Percentiles rank a stretch among this genome's conserved stretches.
phyloP scores from a whole-genome alignment of 1,140 invertebrate species.

The Maniola jurtina region DNA sequence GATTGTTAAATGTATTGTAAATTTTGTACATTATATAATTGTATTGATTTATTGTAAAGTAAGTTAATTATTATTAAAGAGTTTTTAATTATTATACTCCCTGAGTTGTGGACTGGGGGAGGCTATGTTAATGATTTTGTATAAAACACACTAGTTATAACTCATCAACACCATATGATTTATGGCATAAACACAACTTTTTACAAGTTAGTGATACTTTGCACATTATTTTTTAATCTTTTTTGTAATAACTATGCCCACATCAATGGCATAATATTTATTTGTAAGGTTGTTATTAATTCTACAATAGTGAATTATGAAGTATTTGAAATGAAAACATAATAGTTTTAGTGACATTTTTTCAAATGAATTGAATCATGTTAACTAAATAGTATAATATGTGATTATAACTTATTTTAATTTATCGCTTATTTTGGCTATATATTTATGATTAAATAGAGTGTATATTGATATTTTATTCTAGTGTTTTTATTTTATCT shows the following conservation, averaged over 20 bases:
- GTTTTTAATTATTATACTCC: conserved; percentile 59
- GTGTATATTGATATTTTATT: conserved; percentile 50
- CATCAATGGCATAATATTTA: conserved; percentile 1
- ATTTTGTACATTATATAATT: conserved; percentile 72
- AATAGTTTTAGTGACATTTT: not conserved
- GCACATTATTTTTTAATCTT: conserved; percentile 23
- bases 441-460: conserved; percentile 60
- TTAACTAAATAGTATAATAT: conserved; percentile 50
- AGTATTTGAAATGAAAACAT: not conserved
- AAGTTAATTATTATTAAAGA: conserved; percentile 58
- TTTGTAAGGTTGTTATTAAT: conserved; percentile 21
- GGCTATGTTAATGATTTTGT: conserved; percentile 52
- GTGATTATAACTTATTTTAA: conserved; percentile 51
- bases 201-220: conserved; percentile 27
- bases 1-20: conserved; percentile 74
- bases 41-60: conserved; percentile 68
- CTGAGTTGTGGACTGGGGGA: conserved; percentile 40
- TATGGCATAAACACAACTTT: conserved; percentile 12
- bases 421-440: conserved; percentile 65
- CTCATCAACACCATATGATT: conserved; percentile 17
- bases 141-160: conserved; percentile 38
- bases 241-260: not conserved
- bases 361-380: conserved; percentile 22
- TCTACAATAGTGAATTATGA: conserved; percentile 4
- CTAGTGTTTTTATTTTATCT: conserved; percentile 32